Conservation (phyloP, 2,797 vertebrate genomes). For the Potorous gilbertii region DNA sequence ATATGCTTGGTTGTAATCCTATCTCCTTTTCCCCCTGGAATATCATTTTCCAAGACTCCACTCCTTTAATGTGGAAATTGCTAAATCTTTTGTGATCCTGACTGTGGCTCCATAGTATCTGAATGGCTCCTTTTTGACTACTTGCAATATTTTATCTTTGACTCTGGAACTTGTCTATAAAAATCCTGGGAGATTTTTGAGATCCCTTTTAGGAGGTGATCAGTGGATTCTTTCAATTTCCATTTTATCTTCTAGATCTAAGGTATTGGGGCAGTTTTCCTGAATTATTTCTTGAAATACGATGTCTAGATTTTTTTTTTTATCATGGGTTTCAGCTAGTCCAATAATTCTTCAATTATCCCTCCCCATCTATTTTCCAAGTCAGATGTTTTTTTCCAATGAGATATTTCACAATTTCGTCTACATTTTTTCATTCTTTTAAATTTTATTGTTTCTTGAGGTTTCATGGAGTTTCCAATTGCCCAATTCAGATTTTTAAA, state of each 20-base stretch:
- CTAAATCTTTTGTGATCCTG: background rate
- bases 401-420: background rate
- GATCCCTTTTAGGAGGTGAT: background rate
- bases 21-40: background rate
- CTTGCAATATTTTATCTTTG: background rate
- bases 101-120: background rate
- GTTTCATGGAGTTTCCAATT: background rate
- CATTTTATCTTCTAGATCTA: background rate
- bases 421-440: background rate
- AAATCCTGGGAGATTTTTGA: background rate
- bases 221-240: background rate
- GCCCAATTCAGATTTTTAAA: background rate
- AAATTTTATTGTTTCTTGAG: background rate
- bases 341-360: background rate
- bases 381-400: background rate
- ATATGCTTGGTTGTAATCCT: background rate
- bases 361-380: background rate
- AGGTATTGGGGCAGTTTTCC: background rate
- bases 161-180: background rate
- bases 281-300: background rate
- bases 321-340: background rate
- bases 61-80: background rate
- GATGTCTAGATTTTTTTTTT: background rate
- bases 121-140: background rate
- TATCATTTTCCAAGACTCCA: background rate